Base-by-base conservation (phyloP, 2,888 invertebrate species). In the Acrocyrtus sp. region DNA sequence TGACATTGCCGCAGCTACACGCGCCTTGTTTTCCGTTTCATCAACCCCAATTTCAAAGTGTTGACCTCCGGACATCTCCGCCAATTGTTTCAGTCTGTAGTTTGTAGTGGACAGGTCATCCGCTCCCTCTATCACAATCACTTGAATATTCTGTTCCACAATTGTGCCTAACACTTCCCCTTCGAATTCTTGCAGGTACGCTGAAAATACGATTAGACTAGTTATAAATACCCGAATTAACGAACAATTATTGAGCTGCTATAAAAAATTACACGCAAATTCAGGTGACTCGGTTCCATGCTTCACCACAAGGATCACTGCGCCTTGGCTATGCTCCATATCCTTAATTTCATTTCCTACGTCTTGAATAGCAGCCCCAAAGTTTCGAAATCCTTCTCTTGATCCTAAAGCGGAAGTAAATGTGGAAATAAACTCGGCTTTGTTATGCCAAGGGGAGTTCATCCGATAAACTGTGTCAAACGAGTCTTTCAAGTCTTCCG, bases 341-440 rank as follows among this genome's bases (percentile, higher is more conserved):
- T 41, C 41, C n/a, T 53, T 70, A 1, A 76, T 56, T 0, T 26
- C 5, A 3, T 47, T 61, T 17, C 51, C 58, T 45, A 66, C 62
- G 48, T 70, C 69, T 53, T 50, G 60, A n/a, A 76, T 41, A 0
- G 74, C 76, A 19, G 43, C 57, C n/a, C 67, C 76, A 54, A 76
- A 76, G 54, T 70, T 51, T 4, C 76, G 45, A n/a, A 74, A 62
- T 17, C 12, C 47, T 56, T n/a, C n/a, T 21, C 58, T 22, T 2
- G 50, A 15, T 2, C 3, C 29, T 22, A 67, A 67, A 0, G 41
- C 24, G 1, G 17, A 10, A 17, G 21, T 8, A 17, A 60, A 53
- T 5, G 43, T 17, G 0, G 41, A 8, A 15, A 60, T 58, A 19
- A 57, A 27, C 22, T 48, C 24, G 3, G 17, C 19, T n/a, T 21